phyloP scores from a whole-genome alignment of 2,797 vertebrate species.

The Lophotriccus pileatus region DNA sequence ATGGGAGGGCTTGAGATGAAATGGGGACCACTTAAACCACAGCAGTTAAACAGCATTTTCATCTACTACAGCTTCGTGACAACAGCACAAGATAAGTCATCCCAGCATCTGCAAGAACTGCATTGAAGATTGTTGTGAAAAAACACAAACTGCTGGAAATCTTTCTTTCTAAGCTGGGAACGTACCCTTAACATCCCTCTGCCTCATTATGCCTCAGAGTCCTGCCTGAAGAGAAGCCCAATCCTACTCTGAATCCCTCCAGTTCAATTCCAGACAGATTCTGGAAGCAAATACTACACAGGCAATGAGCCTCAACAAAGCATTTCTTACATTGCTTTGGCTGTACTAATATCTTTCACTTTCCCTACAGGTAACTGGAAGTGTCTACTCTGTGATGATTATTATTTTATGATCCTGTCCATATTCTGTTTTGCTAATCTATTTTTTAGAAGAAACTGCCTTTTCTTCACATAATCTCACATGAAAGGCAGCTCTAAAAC shows the following conservation, averaged over 20 bases:
- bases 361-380: neutral
- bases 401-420: neutral
- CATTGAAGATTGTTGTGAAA: neutral
- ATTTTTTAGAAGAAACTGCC: neutral
- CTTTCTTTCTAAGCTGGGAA: neutral
- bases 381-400: neutral
- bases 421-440: neutral
- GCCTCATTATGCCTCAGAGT: neutral
- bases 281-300: neutral
- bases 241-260: neutral
- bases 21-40: neutral
- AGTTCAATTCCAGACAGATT: neutral
- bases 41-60: neutral
- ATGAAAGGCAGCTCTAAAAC: neutral
- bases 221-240: neutral
- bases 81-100: neutral
- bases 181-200: fast-evolving
- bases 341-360: neutral
- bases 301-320: neutral
- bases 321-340: neutral
- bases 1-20: neutral
- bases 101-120: neutral
- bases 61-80: fast-evolving
- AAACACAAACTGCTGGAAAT: neutral
- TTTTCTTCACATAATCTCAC: neutral